Percentiles rank a stretch among this genome's conserved stretches.
Evolutionary conservation across 1,140 invertebrate genomes (phyloP).

Genomic region (Drosophila kohkoa): DNA sequence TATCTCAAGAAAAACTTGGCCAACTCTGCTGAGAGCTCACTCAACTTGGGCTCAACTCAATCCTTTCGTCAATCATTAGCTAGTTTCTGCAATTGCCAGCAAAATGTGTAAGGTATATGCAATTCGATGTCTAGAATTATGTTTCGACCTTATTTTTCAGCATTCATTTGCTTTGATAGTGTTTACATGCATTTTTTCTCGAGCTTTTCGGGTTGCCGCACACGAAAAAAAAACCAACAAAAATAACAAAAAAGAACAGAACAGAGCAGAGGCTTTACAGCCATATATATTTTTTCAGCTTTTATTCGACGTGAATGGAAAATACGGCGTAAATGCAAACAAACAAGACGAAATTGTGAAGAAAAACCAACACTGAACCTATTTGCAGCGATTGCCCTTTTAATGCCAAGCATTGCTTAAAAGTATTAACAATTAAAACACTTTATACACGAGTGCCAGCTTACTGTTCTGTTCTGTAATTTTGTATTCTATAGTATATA

Average conservation of each 20-base stretch:
- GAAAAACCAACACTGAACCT: conserved; percentile 26
- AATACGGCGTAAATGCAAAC: conserved; percentile 20
- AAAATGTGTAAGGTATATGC: background rate
- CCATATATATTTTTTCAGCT: conserved; percentile 23
- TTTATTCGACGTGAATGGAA: conserved; percentile 37
- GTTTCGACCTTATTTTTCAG: conserved; percentile 11
- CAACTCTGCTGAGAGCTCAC: background rate
- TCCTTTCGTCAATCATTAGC: conserved; percentile 1
- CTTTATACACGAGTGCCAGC: background rate
- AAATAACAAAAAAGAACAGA: conserved; percentile 1
- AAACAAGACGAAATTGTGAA: conserved; percentile 38
- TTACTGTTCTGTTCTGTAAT: background rate
- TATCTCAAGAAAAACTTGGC: background rate
- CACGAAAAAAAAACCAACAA: background rate
- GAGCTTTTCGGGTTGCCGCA: conserved; percentile 15
- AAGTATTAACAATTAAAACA: conserved; percentile 36
- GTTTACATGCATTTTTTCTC: conserved; percentile 60
- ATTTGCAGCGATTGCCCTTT: conserved; percentile 44
- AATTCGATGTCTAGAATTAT: conserved; percentile 22
- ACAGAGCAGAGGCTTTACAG: conserved; percentile 3
- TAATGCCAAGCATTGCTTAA: conserved; percentile 20
- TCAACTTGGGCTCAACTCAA: background rate
- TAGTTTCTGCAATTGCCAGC: background rate
- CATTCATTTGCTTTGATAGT: conserved; percentile 54
- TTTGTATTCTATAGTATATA: background rate